Percentiles rank a stretch among this genome's conserved stretches.
Evolutionary conservation across 2,888 invertebrate genomes (phyloP).

Genomic region (Loripinus fragilis): DNA sequence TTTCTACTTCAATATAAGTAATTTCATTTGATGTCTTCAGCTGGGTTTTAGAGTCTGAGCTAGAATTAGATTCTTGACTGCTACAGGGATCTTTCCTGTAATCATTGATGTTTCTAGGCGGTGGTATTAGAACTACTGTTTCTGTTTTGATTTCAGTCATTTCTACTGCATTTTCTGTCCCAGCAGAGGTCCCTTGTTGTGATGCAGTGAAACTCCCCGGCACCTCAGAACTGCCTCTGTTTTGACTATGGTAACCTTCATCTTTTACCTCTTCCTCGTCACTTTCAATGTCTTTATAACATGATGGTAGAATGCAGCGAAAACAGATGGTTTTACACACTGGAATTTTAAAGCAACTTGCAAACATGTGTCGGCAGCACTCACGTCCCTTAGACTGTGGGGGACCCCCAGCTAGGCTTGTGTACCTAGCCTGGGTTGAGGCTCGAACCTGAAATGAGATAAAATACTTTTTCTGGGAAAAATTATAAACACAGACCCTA

Average conservation of each 20-base stretch:
- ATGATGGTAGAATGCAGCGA: constrained; percentile 56
- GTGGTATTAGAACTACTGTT: constrained; percentile 48
- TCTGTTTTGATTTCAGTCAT: constrained; percentile 56
- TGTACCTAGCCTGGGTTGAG: constrained; percentile 52
- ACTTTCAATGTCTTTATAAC: constrained; percentile 47
- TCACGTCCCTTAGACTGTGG: constrained; percentile 54
- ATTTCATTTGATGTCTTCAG: constrained; percentile 34
- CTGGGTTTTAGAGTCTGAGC: constrained; percentile 4
- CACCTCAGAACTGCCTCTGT: constrained; percentile 49
- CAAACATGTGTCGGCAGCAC: constrained; percentile 53
- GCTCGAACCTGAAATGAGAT: constrained; percentile 47
- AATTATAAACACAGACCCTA: too few relatives aligned
- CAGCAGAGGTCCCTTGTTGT: constrained; percentile 30
- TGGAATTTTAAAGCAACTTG: constrained; percentile 54
- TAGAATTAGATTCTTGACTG: not conserved
- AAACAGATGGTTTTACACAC: constrained; percentile 56
- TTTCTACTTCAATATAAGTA: constrained; percentile 59
- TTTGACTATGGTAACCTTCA: constrained; percentile 60
- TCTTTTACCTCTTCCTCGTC: constrained; percentile 53
- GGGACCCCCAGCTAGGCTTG: constrained; percentile 41
- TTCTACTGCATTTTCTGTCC: constrained; percentile 37
- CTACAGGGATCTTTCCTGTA: constrained; percentile 48
- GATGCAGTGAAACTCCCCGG: constrained; percentile 16
- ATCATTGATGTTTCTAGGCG: constrained; percentile 46
- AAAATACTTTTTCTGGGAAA: too few relatives aligned